Evolutionary conservation across 2,888 invertebrate species (phyloP), one percentile per base, ranked within the genome.

Genomic region (Tipula lateralis): DNA sequence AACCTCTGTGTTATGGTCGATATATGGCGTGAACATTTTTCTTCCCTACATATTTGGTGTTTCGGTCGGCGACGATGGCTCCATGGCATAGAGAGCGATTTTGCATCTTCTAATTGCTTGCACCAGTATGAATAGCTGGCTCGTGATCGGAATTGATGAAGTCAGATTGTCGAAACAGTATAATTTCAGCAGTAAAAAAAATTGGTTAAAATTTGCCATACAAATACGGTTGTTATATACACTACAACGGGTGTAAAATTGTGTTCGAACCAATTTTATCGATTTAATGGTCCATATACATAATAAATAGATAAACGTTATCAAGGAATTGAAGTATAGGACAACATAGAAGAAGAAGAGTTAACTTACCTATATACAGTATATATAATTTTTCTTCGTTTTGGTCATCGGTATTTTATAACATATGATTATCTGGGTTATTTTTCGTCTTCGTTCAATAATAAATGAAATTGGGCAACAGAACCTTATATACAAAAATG

Each of bases 371-470:
- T 66, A 16, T 50, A 50, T 50, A 16, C 44, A 50, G 16, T 5
- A 7, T n/a, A n/a, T 13, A 3, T 44, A 66, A 12, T 24, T 66
- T 66, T 66, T 66, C 66, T 66, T 66, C 24, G 19, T 66, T 66
- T 7, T 50, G 44, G 44, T 50, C 44, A 50, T 50, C 66, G 24
- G 24, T 66, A 66, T 66, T 66, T 24, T 66, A 66, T 66, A 66
- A 66, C 66, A 66, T 66, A 66, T 66, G 66, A 66, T 66, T 66
- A 66, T 66, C 66, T 66, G 24, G 66, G 66, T 66, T 66, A 66
- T 7, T 66, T 66, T 66, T 66, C 19, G 7, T 66, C 44, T 50
- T 50, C 44, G 16, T 66, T 66, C 66, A 66, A 66, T 24, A 66
- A 24, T 66, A 66, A 66, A 19, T 66, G 24, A 24, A 66, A 66